phyloP scores from a whole-genome alignment of 1,140 invertebrate species.

The Zaprionus tsacasi region DNA sequence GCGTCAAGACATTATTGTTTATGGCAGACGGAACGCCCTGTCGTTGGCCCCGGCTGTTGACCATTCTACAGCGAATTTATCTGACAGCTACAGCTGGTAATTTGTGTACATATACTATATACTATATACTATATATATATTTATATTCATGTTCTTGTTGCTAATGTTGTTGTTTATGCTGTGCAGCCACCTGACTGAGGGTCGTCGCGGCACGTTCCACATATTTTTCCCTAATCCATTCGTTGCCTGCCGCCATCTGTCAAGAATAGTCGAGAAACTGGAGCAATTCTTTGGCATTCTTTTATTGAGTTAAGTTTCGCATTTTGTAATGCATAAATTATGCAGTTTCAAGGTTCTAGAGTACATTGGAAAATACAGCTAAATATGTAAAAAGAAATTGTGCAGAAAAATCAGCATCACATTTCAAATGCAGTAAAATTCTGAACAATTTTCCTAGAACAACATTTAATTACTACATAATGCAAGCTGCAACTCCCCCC shows the following conservation, averaged over 20 bases:
- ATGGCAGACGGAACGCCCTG: slow-evolving; percentile 34
- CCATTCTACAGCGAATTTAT: slow-evolving; percentile 53
- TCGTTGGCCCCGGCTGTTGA: slow-evolving; percentile 40
- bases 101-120: slow-evolving; percentile 56
- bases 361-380: not conserved
- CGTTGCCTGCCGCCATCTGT: slow-evolving; percentile 42
- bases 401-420: too few species aligned
- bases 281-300: not conserved
- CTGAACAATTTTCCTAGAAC: not conserved
- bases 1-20: slow-evolving; percentile 47
- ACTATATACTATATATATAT: too few species aligned
- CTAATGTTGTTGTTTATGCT: slow-evolving; percentile 20
- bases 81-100: slow-evolving; percentile 43
- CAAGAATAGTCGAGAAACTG: not conserved
- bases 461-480: not conserved
- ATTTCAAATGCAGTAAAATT: not conserved
- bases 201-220: slow-evolving; percentile 52
- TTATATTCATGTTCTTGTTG: slow-evolving; percentile 37
- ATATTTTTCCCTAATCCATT: slow-evolving; percentile 62
- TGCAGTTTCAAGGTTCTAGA: not conserved
- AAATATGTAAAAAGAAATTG: not conserved
- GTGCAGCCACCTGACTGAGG: slow-evolving; percentile 18
- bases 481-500: not conserved
- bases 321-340: not conserved
- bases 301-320: slow-evolving; percentile 1